Percentiles rank a stretch among this genome's conserved stretches.
These are phyloP conservation scores for Thelaira solivaga DNA, from an alignment of 2,888 invertebrate species.

Conservation along the genomic window DNA sequence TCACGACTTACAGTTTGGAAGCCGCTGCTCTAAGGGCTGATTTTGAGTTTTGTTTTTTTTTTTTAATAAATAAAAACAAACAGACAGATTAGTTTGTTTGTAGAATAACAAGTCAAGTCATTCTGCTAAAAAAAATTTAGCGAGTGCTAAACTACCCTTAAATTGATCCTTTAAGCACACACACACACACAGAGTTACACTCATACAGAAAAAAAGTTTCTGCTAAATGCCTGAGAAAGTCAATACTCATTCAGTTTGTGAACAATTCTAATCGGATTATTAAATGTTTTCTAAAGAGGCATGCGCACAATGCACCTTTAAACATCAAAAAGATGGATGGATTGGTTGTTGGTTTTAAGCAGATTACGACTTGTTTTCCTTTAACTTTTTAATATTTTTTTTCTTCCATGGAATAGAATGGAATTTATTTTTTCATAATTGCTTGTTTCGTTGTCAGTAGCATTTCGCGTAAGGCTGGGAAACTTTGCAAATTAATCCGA, in stretches of 20 bases:
- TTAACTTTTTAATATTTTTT: neutral
- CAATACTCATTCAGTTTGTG: conserved; percentile 69
- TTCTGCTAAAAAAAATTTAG: neutral
- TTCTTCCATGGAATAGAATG: neutral
- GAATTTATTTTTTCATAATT: conserved; percentile 70
- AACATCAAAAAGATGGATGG: conserved; percentile 41
- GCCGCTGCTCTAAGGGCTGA: too few relatives aligned
- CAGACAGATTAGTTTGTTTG: neutral
- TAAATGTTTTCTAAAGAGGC: conserved; percentile 64
- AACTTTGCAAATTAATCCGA: conserved; percentile 55
- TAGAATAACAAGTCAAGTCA: neutral
- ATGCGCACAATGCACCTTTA: conserved; percentile 47
- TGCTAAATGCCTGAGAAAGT: conserved; percentile 71
- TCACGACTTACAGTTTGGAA: too few relatives aligned
- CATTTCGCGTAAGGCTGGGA: conserved; percentile 58
- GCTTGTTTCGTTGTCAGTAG: conserved; percentile 70
- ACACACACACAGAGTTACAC: too few relatives aligned
- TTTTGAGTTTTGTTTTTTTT: conserved; percentile 14
- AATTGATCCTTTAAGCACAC: conserved; percentile 9
- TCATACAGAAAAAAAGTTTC: neutral
- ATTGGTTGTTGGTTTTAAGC: conserved; percentile 62
- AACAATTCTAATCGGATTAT: conserved; percentile 73
- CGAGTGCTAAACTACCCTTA: conserved; percentile 45
- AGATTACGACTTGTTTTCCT: conserved; percentile 69
- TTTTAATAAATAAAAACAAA: conserved; percentile 23